phyloP scores from a whole-genome alignment of 2,888 invertebrate species.

The Xiphydria camelus region DNA sequence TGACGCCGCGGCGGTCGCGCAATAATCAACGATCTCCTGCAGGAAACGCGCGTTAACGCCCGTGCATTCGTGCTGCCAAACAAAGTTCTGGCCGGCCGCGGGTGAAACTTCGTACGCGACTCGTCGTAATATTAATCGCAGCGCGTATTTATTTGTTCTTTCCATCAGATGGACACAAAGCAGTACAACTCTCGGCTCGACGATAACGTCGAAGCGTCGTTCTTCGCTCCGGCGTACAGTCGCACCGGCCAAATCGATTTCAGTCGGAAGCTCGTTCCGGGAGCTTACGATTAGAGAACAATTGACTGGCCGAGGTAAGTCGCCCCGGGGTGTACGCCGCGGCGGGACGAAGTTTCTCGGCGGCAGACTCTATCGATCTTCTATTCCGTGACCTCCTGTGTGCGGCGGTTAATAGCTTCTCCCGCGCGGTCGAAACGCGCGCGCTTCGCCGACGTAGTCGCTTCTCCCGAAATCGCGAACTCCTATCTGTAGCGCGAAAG shows the following conservation, averaged over 20 bases:
- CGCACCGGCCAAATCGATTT: slow-evolving; percentile 3
- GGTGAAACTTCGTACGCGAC: too few species aligned
- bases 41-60: too few species aligned
- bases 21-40: slow-evolving; percentile 24
- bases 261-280: slow-evolving; percentile 21
- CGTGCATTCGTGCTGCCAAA: too few species aligned
- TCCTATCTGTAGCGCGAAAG: not conserved
- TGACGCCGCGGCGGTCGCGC: slow-evolving; percentile 26
- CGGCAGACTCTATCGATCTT: slow-evolving; percentile 27
- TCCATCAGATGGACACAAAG: too few species aligned
- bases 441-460: too few species aligned
- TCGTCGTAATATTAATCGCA: too few species aligned
- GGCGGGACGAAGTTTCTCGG: slow-evolving; percentile 18
- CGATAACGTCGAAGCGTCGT: not conserved
- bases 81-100: too few species aligned
- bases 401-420: slow-evolving; percentile 33
- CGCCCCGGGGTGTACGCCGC: slow-evolving; percentile 22
- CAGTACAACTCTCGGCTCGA: too few species aligned
- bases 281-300: slow-evolving; percentile 39
- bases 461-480: too few species aligned
- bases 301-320: slow-evolving; percentile 37
- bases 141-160: too few species aligned
- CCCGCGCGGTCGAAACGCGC: too few species aligned
- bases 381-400: slow-evolving; percentile 17
- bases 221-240: not conserved